phyloP scores from a whole-genome alignment of 2,888 invertebrate species.

The Gasteruption jaculator region DNA sequence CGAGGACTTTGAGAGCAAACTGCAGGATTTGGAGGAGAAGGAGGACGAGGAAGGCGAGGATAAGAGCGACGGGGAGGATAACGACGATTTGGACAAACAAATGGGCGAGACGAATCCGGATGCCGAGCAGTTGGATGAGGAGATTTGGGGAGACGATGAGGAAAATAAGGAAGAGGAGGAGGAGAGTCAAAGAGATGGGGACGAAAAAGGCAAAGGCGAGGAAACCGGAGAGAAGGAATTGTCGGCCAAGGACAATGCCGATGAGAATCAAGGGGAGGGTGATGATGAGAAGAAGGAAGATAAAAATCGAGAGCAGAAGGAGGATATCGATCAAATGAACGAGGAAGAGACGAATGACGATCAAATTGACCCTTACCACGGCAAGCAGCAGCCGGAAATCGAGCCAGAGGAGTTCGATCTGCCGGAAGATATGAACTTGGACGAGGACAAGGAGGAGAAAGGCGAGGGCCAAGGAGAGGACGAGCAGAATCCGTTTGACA shows the following conservation, averaged over 20 bases:
- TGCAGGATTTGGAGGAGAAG: constrained; percentile 74
- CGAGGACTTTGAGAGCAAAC: constrained; percentile 88
- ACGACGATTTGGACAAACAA: constrained; percentile 87
- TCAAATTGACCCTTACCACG: constrained; percentile 79
- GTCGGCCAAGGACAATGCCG: constrained; percentile 50
- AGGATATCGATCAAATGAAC: constrained; percentile 80
- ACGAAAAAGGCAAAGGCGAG: constrained; percentile 42
- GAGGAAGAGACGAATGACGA: constrained; percentile 76
- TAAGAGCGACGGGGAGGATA: constrained; percentile 62
- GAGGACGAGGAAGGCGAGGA: constrained; percentile 60
- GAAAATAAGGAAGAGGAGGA: constrained; percentile 65
- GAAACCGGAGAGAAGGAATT: constrained; percentile 53
- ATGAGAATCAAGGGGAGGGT: constrained; percentile 49
- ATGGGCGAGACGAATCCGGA: constrained; percentile 92
- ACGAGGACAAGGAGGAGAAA: constrained; percentile 65
- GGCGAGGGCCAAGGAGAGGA: constrained; percentile 59
- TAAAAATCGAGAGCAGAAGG: constrained; percentile 55
- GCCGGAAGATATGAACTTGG: constrained; percentile 80
- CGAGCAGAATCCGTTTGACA: constrained; percentile 81
- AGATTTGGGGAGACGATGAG: constrained; percentile 82
- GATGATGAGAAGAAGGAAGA: constrained; percentile 16
- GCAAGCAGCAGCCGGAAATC: constrained; percentile 70
- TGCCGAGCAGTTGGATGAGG: constrained; percentile 76
- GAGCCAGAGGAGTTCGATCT: constrained; percentile 85
- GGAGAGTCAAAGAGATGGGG: constrained; percentile 58